These are phyloP conservation scores for Agrochola lota DNA, from an alignment of 2,888 invertebrate genomes.

Conservation along the genomic window DNA sequence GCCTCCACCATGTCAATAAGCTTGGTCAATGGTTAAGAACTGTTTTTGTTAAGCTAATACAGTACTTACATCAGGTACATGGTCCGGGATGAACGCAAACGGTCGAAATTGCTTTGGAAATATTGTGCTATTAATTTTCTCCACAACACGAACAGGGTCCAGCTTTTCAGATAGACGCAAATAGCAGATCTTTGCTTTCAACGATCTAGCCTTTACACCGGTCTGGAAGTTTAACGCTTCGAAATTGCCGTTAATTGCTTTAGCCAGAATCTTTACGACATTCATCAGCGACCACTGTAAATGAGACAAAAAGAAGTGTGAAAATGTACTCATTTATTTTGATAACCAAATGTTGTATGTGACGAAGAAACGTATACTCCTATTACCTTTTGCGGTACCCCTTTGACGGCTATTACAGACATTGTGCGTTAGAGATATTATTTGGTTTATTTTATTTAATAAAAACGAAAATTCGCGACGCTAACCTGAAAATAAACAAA, in stretches of 20 bases:
- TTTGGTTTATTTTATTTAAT: not conserved
- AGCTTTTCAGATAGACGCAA: slow-evolving; percentile 74
- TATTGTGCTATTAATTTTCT: slow-evolving; percentile 64
- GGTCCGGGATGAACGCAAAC: slow-evolving; percentile 71
- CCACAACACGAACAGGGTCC: slow-evolving; percentile 71
- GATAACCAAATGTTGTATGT: not conserved
- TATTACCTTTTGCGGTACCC: slow-evolving; percentile 62
- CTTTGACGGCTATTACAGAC: slow-evolving; percentile 71
- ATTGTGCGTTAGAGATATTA: slow-evolving; percentile 51
- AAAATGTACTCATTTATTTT: not conserved
- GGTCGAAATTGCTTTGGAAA: slow-evolving; percentile 50
- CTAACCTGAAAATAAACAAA: slow-evolving; percentile 27
- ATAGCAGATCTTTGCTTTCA: slow-evolving; percentile 68
- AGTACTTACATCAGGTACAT: slow-evolving; percentile 77
- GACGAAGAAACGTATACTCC: not conserved
- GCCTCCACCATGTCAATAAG: not conserved
- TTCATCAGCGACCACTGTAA: slow-evolving; percentile 70
- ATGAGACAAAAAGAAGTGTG: not conserved
- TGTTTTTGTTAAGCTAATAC: not conserved
- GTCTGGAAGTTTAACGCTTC: slow-evolving; percentile 72
- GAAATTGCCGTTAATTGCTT: slow-evolving; percentile 71
- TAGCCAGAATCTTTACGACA: slow-evolving; percentile 64
- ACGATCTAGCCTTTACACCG: not conserved
- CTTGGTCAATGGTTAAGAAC: not conserved
- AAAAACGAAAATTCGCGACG: not conserved